Evolutionary conservation across 2,888 invertebrate genomes (phyloP), one percentile per base, ranked within the genome.

Genomic region (Pandemis corylana): DNA sequence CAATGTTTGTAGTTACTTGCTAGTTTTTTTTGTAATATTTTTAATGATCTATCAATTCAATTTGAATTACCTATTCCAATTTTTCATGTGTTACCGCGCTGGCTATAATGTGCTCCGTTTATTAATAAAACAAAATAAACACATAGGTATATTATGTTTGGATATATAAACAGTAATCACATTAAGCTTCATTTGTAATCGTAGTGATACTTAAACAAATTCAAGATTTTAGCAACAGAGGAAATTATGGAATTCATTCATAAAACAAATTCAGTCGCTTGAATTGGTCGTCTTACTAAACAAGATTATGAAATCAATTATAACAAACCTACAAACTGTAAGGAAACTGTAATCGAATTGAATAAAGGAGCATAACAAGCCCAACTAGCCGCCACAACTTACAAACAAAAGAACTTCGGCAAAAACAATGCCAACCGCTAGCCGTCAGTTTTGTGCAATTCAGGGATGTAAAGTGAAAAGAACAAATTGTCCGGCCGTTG

Each of bases 401-500:
- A 20, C 15, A 72, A 61, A 70, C 69, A 66, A 66, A 68, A 49
- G 51, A 44, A 65, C 65, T 61, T 51, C 42, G 63, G 56, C 49
- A 65, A 69, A 69, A 74, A 75, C 70, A 71, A 67, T 71, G 70
- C 63, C 70, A 36, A 65, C 66, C 62, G 62, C 75, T 75, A 75
- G 70, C 74, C 71, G 71, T 75, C 75, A 70, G 71, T 67, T 75
- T 75, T 71, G 67, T 62, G 66, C 61, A 53, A 64, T 68, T 46
- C 64, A 44, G 20, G 62, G 70, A 74, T 59, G 59, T 51, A 68
- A 68, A 76, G 67, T 59, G 66, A 76, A 76, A 76, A 83, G 84
- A 81, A 83, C 84, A 86, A 87, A 88, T 88, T 88, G 88, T 79
- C 72, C 82, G 82, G 80, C 84, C 82, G 83, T 88, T 88, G 88